These are phyloP conservation scores for Lordiphosa mommai DNA, from an alignment of 1,140 invertebrate genomes.

Conservation along the genomic window DNA sequence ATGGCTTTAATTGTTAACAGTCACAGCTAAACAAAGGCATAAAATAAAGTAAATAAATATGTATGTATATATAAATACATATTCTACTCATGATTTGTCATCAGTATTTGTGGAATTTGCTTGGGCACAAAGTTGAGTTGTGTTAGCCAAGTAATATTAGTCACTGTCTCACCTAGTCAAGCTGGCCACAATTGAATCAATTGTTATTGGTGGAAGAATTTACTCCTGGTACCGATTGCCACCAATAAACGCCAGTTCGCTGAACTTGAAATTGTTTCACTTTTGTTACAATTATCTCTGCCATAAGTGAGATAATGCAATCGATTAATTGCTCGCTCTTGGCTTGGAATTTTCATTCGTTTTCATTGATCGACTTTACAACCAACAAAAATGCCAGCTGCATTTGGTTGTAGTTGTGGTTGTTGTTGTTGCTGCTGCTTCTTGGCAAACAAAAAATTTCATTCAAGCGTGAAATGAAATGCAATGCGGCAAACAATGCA, in stretches of 20 bases:
- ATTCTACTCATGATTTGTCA: not conserved
- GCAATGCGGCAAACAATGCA: conserved; percentile 1
- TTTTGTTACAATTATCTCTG: conserved; percentile 1
- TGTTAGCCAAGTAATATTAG: too few relatives aligned
- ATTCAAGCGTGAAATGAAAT: conserved; percentile 7
- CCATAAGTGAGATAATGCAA: not conserved
- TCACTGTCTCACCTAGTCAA: too few relatives aligned
- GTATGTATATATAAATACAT: conserved; percentile 13
- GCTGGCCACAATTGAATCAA: too few relatives aligned
- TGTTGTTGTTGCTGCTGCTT: not conserved
- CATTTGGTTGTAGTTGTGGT: not conserved
- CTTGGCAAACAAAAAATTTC: conserved; percentile 3
- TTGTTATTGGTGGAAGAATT: too few relatives aligned
- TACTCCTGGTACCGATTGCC: conserved; percentile 27
- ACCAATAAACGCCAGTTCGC: conserved; percentile 11
- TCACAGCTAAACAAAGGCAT: conserved; percentile 41
- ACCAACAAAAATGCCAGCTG: not conserved
- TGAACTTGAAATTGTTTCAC: conserved; percentile 23
- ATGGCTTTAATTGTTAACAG: conserved; percentile 48
- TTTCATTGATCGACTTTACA: not conserved
- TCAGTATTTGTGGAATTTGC: too few relatives aligned
- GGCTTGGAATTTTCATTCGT: too few relatives aligned
- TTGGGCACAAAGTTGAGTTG: too few relatives aligned
- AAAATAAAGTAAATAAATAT: conserved; percentile 2
- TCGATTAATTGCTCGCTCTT: too few relatives aligned